Conservation (phyloP, 92 coral and sea anemone species). For the Porites cylindrica region DNA sequence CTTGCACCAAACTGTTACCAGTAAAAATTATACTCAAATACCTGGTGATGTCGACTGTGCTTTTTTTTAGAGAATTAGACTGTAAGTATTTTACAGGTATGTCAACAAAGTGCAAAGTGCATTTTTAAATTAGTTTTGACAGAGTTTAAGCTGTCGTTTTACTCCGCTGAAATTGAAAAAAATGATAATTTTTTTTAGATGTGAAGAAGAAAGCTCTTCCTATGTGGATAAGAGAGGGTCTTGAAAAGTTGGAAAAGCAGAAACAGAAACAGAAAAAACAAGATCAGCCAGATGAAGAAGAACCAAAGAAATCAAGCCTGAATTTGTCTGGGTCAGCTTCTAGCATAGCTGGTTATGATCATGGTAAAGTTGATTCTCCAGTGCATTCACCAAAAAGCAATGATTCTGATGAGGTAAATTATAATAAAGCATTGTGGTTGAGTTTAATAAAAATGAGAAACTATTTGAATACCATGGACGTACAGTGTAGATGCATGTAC, state of each 20-base stretch:
- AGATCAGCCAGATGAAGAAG: slow-evolving; percentile 61
- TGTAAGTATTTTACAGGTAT: too few species aligned
- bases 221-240: slow-evolving; percentile 98
- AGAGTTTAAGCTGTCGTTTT: neutral
- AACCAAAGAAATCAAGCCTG: slow-evolving; percentile 65
- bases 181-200: slow-evolving; percentile 53
- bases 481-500: too few species aligned
- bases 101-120: too few species aligned
- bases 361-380: slow-evolving; percentile 79
- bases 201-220: slow-evolving; percentile 95
- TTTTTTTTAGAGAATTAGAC: too few species aligned
- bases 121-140: too few species aligned
- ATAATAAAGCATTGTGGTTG: too few species aligned
- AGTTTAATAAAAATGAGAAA: too few species aligned
- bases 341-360: slow-evolving; percentile 87
- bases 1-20: too few species aligned
- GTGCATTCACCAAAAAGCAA: slow-evolving; percentile 78
- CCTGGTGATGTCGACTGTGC: too few species aligned
- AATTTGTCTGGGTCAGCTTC: slow-evolving; percentile 76
- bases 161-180: neutral
- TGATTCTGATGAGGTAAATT: slow-evolving; percentile 68
- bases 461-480: too few species aligned
- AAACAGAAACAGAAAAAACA: slow-evolving; percentile 92
- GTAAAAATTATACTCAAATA: too few species aligned
- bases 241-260: slow-evolving; percentile 93